phyloP scores from a whole-genome alignment of 2,797 vertebrate species.

The Tragelaphus eurycerus region DNA sequence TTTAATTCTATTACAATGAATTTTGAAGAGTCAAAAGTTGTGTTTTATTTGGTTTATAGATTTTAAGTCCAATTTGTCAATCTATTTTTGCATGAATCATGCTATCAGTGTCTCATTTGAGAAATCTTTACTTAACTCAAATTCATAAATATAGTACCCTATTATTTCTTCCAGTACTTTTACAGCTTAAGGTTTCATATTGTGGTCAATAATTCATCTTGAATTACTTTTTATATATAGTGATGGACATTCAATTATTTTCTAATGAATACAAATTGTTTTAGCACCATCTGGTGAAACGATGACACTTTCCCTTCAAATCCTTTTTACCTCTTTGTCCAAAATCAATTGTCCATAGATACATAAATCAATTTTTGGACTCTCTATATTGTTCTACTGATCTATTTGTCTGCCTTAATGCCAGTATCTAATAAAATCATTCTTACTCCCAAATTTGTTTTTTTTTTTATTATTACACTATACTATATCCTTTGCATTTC shows the following conservation, averaged over 20 bases:
- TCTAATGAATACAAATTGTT: not conserved
- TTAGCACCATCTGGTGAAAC: not conserved
- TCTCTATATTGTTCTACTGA: not conserved
- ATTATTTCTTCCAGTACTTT: not conserved
- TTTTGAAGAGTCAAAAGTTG: not conserved
- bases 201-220: not conserved
- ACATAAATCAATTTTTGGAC: not conserved
- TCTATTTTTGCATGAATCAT: not conserved
- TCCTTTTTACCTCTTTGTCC: not conserved
- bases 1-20: not conserved
- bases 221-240: not conserved
- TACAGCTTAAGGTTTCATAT: not conserved
- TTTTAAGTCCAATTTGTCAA: not conserved
- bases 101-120: not conserved
- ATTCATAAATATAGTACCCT: not conserved
- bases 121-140: not conserved
- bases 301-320: not conserved
- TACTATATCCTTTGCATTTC: not conserved
- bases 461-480: not conserved
- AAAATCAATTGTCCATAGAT: not conserved
- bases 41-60: not conserved
- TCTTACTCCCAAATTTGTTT: not conserved
- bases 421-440: not conserved
- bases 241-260: not conserved
- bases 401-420: not conserved